Evolutionary conservation across 2,888 invertebrate genomes (phyloP).

Genomic region (Agrotis exclamationis): DNA sequence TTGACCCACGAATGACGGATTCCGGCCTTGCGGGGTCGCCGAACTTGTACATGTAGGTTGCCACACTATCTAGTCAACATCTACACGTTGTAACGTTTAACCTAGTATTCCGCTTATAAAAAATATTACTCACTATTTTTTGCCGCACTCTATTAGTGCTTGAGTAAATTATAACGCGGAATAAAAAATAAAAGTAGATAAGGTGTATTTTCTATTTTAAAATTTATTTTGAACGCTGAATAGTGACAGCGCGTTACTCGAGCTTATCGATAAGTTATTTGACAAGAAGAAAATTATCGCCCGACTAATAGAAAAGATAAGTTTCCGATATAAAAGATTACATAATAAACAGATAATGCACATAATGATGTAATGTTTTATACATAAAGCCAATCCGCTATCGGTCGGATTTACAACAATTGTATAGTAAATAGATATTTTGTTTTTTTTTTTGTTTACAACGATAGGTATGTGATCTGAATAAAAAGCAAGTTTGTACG

Average conservation of each 20-base stretch:
- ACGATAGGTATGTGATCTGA: constrained; percentile 59
- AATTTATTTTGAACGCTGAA: constrained; percentile 42
- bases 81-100: constrained; percentile 68
- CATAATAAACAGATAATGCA: constrained; percentile 52
- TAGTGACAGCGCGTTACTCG: constrained; percentile 44
- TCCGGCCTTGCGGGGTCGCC: constrained; percentile 89
- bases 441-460: constrained; percentile 55
- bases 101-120: constrained; percentile 62
- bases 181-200: constrained; percentile 48
- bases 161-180: constrained; percentile 44
- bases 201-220: constrained; percentile 37
- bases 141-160: constrained; percentile 49
- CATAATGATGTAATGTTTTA: constrained; percentile 44
- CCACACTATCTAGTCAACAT: constrained; percentile 78
- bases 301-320: constrained; percentile 54
- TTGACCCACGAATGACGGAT: constrained; percentile 89
- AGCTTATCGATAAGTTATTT: constrained; percentile 62
- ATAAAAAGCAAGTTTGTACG: constrained; percentile 69
- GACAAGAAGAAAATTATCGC: constrained; percentile 55
- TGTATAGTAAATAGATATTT: constrained; percentile 52
- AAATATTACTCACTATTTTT: constrained; percentile 50
- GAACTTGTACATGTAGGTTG: constrained; percentile 80
- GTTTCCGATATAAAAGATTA: constrained; percentile 50
- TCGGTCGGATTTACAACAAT: constrained; percentile 52
- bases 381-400: constrained; percentile 54